phyloP scores from a whole-genome alignment of 2,888 invertebrate genomes.

The Alsophila aescularia region DNA sequence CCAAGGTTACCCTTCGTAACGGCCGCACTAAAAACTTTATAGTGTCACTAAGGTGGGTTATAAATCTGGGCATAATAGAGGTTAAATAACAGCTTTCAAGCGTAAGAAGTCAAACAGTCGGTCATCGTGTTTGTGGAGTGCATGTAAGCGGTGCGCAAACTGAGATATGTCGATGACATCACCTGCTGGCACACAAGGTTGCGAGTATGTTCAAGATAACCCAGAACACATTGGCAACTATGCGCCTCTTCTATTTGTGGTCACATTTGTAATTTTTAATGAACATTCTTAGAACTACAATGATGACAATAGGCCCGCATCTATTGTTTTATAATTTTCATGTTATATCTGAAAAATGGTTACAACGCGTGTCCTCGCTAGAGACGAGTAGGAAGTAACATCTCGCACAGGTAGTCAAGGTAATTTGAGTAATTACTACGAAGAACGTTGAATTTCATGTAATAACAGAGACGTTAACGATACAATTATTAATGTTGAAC shows the following conservation, averaged over 20 bases:
- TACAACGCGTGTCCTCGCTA: conserved; percentile 37
- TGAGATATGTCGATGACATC: conserved; percentile 48
- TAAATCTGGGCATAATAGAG: conserved; percentile 29
- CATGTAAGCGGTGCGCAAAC: conserved; percentile 31
- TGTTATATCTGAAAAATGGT: conserved; percentile 43
- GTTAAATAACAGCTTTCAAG: conserved; percentile 23
- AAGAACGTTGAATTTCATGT: conserved; percentile 46
- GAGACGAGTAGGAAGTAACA: conserved; percentile 45
- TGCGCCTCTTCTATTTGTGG: conserved; percentile 27
- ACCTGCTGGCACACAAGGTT: conserved; percentile 39
- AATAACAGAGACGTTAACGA: conserved; percentile 40
- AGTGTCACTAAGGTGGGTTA: conserved; percentile 13
- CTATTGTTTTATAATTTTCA: conserved; percentile 44
- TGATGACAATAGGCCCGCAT: conserved; percentile 36
- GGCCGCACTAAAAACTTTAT: not conserved
- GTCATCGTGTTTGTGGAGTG: conserved; percentile 33
- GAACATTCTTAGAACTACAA: conserved; percentile 15
- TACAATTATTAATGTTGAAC: conserved; percentile 52
- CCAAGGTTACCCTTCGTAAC: conserved; percentile 3
- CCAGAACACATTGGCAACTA: conserved; percentile 24
- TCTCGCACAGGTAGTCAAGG: conserved; percentile 46
- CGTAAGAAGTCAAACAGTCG: conserved; percentile 28
- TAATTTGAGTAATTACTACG: conserved; percentile 48
- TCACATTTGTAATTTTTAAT: conserved; percentile 22
- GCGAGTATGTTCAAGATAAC: conserved; percentile 18